Base-by-base conservation (phyloP, 2,113 vertebrate genomes). In the Conger conger region DNA sequence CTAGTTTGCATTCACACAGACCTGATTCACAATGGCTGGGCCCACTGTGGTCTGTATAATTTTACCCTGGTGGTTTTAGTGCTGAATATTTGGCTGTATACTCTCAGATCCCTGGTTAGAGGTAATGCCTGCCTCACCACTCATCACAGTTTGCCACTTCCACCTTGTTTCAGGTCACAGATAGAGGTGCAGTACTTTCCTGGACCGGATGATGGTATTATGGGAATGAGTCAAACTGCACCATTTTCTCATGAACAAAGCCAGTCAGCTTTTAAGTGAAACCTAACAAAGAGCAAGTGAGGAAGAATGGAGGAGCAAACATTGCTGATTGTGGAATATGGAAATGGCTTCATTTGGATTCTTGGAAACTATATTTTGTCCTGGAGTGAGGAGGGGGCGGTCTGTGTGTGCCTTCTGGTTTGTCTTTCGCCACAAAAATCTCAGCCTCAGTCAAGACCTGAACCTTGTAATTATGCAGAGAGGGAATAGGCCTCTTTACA, bases 401-500 rank as follows among this genome's bases (percentile, higher is more conserved):
- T 45, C 73, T 68, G 76, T 57, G 30, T 35, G 37, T 17, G 40
- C 13, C 68, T 45, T 37, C 20, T 37, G 77, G 76, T 57, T 42
- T 40, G 3, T n/a, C 35, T 86, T 37, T 37, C 36, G 33, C 42
- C 81, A 60, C 37, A 63, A 40, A 42, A 57, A 80, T 80, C 83
- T 84, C 27, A 5, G 53, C 53, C 42, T 53, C 76, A 79, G 36
- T 83, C 17, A 82, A 60, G 77, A 82, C 68, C n/a, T 7, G 23
- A 83, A 79, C 76, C 76, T 50, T 60, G 53, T 78, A 83, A 86
- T 86, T 63, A 86, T 38, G 7, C 30, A 84, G 33, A 73, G 37
- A 60, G 79, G 30, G 37, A 38, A 85, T 27, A 37, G 79, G 36
- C 50, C 30, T 60, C 54, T 63, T 57, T 57, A 57, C 16, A n/a